Evolutionary conservation across 1,140 invertebrate species (phyloP).

Genomic region (Centruroides vittatus): DNA sequence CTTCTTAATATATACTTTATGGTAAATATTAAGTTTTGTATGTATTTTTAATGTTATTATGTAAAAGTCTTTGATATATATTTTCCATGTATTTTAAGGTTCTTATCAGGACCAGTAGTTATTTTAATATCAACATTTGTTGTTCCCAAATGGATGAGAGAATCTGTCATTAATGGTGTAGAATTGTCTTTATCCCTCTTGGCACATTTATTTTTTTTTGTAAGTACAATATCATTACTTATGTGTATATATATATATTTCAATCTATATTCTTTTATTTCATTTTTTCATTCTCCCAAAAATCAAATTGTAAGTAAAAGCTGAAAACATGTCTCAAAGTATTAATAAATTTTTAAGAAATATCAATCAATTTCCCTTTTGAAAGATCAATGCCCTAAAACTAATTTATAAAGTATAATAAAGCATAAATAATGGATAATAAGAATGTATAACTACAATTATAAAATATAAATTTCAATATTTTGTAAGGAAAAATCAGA

Average conservation of each 20-base stretch:
- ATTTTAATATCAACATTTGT: slow-evolving; percentile 66
- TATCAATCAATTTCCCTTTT: too few relatives aligned
- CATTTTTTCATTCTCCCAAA: neutral
- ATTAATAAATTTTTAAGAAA: neutral
- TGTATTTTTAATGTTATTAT: too few relatives aligned
- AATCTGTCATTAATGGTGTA: slow-evolving; percentile 68
- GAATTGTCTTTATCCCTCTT: slow-evolving; percentile 55
- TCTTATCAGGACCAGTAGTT: slow-evolving; percentile 58
- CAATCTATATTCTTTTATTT: neutral
- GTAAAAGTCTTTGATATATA: too few relatives aligned
- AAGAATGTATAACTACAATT: neutral
- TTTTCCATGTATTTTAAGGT: slow-evolving; percentile 31
- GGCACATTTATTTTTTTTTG: slow-evolving; percentile 67
- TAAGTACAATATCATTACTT: slow-evolving; percentile 24
- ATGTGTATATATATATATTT: neutral
- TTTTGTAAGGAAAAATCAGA: too few relatives aligned
- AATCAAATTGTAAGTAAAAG: neutral
- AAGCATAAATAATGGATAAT: too few relatives aligned
- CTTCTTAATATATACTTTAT: slow-evolving; percentile 59
- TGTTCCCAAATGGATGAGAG: slow-evolving; percentile 78
- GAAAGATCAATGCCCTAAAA: too few relatives aligned
- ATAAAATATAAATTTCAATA: neutral
- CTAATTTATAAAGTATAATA: too few relatives aligned
- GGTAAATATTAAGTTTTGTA: slow-evolving; percentile 38
- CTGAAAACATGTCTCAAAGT: neutral